These are phyloP conservation scores for Disparrhopalites patrizii DNA, from an alignment of 2,888 invertebrate species.

Conservation along the genomic window DNA sequence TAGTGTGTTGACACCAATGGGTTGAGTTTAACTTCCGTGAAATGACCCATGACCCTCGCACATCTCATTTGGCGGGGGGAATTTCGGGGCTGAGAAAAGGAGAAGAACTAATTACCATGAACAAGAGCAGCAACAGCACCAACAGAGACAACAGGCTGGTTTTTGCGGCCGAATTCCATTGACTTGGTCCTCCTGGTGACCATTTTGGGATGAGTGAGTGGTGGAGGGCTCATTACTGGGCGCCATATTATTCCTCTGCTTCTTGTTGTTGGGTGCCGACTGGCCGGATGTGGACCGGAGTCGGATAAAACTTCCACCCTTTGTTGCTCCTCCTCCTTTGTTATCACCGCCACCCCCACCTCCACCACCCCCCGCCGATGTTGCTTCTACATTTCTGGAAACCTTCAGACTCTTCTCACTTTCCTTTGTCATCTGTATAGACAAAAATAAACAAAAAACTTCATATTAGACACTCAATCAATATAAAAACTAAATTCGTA, in stretches of 20 bases:
- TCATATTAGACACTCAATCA: neutral
- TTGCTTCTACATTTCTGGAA: constrained; percentile 42
- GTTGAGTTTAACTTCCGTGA: too few species aligned
- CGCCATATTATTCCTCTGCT: constrained; percentile 25
- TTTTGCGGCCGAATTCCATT: constrained; percentile 50
- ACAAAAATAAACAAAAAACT: neutral
- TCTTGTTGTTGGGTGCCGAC: constrained; percentile 24
- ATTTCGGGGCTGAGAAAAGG: neutral
- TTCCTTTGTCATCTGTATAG: constrained; percentile 48
- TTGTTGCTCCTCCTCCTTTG: constrained; percentile 35
- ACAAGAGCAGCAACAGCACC: constrained; percentile 69
- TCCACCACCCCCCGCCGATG: constrained; percentile 32
- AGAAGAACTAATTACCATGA: constrained; percentile 58
- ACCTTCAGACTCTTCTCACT: constrained; percentile 48
- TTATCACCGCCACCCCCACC: constrained; percentile 30
- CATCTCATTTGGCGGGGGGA: neutral
- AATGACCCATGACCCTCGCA: too few species aligned
- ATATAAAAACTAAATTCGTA: neutral
- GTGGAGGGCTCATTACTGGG: constrained; percentile 23
- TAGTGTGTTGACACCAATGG: too few species aligned
- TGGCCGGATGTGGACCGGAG: constrained; percentile 38
- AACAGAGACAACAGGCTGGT: constrained; percentile 63
- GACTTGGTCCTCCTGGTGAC: constrained; percentile 33
- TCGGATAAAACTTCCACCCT: constrained; percentile 30
- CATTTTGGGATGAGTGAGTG: constrained; percentile 32